Conservation (phyloP, 2,888 invertebrate species). For the Eupithecia abbreviata region DNA sequence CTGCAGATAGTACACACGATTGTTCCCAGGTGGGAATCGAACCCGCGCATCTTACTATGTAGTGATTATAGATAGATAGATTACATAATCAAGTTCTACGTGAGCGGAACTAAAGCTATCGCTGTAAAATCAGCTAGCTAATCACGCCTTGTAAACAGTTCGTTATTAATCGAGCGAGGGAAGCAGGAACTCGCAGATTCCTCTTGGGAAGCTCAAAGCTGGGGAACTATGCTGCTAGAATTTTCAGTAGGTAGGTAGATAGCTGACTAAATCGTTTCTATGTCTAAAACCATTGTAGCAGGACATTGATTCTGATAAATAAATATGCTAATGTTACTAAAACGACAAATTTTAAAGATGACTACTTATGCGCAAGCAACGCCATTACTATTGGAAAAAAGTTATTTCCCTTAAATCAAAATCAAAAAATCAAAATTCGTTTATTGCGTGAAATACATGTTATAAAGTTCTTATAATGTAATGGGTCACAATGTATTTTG, state of each 20-base stretch:
- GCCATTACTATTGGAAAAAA: no score
- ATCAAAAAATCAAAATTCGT: no score
- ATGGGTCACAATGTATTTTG: no score
- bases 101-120: neutral
- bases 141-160: slow-evolving; percentile 5
- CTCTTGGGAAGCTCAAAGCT: slow-evolving; percentile 3
- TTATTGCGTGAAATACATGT: no score
- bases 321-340: neutral
- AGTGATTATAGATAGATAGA: neutral
- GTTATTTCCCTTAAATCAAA: no score
- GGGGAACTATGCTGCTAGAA: neutral
- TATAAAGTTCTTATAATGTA: no score
- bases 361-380: no score
- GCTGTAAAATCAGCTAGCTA: neutral
- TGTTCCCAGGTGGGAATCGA: no score
- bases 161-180: slow-evolving; percentile 5
- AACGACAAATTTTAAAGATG: neutral
- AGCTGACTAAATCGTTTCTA: neutral
- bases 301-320: neutral
- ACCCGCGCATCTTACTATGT: no score
- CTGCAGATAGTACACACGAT: no score
- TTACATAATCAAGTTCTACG: neutral
- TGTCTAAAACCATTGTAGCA: neutral
- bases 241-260: neutral
- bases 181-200: slow-evolving; percentile 1